These are phyloP conservation scores for Odontesthes bonariensis DNA, from an alignment of 2,113 vertebrate species.

Conservation along the genomic window DNA sequence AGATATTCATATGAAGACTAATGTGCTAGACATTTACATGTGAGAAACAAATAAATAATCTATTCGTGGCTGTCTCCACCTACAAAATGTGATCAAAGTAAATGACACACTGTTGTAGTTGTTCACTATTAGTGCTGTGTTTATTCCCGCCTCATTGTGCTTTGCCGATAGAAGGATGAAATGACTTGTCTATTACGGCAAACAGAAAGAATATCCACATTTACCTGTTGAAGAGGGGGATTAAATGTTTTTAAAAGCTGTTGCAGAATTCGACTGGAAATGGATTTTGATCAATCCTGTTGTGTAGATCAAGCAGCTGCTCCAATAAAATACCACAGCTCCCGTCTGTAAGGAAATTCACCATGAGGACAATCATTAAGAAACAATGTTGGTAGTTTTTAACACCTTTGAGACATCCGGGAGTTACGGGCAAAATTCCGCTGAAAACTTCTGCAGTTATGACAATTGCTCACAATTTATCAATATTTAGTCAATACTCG, in stretches of 20 bases:
- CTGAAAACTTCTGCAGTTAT: neutral
- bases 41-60: slow-evolving; percentile 29
- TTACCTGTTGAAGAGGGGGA: slow-evolving; percentile 14
- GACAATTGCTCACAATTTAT: slow-evolving; percentile 1
- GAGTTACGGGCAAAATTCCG: slow-evolving; percentile 11
- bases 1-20: slow-evolving; percentile 29
- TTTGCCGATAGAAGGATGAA: neutral
- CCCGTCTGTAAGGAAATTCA: slow-evolving; percentile 15
- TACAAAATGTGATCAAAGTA: slow-evolving; percentile 37
- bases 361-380: slow-evolving; percentile 1
- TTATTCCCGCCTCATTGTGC: slow-evolving; percentile 16
- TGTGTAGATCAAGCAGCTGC: slow-evolving; percentile 12
- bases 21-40: slow-evolving; percentile 19
- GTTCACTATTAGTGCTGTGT: slow-evolving; percentile 13
- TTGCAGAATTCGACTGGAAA: slow-evolving; percentile 13
- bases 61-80: slow-evolving; percentile 40
- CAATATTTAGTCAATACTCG: neutral
- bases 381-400: slow-evolving; percentile 20
- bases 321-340: slow-evolving; percentile 7
- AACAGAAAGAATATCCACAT: neutral
- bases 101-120: neutral
- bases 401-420: neutral
- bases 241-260: slow-evolving; percentile 1
- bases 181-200: slow-evolving; percentile 16
- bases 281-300: neutral